These are phyloP conservation scores for Sphaerodactylus townsendi DNA, from an alignment of 2,113 vertebrate genomes.

Conservation along the genomic window DNA sequence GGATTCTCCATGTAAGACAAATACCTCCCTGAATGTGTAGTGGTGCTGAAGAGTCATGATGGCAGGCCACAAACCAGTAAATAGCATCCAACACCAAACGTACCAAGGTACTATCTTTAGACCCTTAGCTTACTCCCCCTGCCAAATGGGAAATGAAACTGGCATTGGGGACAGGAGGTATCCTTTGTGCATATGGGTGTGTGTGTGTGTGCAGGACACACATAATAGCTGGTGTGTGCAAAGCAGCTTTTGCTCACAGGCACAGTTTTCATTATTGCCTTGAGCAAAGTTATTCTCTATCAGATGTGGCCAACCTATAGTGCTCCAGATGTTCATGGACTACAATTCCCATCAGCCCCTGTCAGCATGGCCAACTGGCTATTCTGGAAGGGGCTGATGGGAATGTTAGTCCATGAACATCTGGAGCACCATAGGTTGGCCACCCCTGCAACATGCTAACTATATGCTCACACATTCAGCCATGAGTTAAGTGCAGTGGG, in stretches of 20 bases:
- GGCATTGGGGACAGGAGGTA: neutral
- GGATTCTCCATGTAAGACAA: neutral
- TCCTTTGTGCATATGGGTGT: slow-evolving; percentile 8
- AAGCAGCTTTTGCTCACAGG: neutral
- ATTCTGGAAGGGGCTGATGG: too few relatives aligned
- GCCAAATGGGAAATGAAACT: slow-evolving; percentile 54
- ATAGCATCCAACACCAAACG: neutral
- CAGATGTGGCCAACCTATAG: too few relatives aligned
- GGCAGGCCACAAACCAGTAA: slow-evolving; percentile 27
- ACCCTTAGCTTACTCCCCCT: slow-evolving; percentile 32
- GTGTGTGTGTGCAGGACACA: neutral
- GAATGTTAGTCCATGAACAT: too few relatives aligned
- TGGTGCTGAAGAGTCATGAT: slow-evolving; percentile 9
- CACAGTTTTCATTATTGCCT: neutral
- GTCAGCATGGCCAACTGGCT: too few relatives aligned
- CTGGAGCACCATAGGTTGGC: too few relatives aligned
- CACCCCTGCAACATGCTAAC: too few relatives aligned
- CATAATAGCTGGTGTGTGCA: neutral
- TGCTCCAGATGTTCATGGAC: too few relatives aligned
- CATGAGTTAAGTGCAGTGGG: neutral
- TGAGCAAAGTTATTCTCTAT: neutral
- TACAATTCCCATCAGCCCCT: too few relatives aligned
- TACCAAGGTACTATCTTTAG: neutral
- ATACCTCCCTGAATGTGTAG: slow-evolving; percentile 29
- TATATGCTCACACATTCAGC: neutral